Evolutionary conservation across 2,113 vertebrate genomes (phyloP).

Genomic region (Varanus komodoensis): DNA sequence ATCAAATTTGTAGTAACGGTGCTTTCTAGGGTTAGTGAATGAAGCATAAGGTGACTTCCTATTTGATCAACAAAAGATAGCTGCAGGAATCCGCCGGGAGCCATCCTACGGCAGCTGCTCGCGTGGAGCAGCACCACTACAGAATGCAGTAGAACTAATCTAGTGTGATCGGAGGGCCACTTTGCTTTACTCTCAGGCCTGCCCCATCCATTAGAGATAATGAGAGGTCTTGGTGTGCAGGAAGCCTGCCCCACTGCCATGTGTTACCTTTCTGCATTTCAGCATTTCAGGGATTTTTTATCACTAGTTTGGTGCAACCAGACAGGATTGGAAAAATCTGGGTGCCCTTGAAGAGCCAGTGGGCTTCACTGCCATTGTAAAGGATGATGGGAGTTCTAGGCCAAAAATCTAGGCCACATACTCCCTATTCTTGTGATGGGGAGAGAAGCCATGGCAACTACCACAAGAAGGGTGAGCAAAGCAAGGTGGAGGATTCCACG

Average conservation of each 20-base stretch:
- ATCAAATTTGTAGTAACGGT: neutral
- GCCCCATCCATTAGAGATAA: neutral
- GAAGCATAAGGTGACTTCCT: neutral
- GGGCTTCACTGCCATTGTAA: too few species aligned
- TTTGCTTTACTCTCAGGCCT: neutral
- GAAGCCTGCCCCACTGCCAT: too few species aligned
- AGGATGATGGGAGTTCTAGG: too few species aligned
- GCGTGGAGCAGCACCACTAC: neutral
- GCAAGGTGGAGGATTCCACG: too few species aligned
- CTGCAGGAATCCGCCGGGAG: neutral
- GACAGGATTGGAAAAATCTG: too few species aligned
- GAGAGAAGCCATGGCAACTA: too few species aligned
- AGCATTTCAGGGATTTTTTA: neutral
- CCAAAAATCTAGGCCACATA: too few species aligned
- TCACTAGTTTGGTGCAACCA: neutral
- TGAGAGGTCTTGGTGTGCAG: too few species aligned
- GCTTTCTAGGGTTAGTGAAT: neutral
- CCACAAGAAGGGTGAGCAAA: too few species aligned
- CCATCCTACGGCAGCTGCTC: neutral
- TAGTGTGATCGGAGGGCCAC: neutral
- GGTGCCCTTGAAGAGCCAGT: too few species aligned
- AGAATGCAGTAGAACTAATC: neutral
- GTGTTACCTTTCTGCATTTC: neutral
- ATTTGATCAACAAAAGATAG: neutral
- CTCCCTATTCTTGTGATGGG: too few species aligned